Evolutionary conservation across 2,797 vertebrate genomes (phyloP), one percentile per base, ranked within the genome.

Genomic region (Oryzias sinensis): DNA sequence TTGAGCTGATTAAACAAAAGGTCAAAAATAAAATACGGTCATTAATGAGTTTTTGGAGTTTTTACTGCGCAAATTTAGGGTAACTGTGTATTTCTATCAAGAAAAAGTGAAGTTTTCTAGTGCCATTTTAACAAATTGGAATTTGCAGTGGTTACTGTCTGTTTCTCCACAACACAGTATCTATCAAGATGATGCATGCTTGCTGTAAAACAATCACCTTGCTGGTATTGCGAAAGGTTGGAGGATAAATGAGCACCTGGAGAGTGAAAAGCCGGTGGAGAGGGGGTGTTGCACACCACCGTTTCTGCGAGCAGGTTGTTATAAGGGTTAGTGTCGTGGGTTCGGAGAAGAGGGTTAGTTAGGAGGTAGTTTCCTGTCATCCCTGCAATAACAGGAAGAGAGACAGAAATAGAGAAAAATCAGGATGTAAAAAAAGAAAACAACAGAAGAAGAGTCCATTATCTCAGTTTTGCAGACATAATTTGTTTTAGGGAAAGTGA

Each of bases 351-450:
- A 93, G 97, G 97, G 93, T 99, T 99, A 96, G 97, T 99, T 94
- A 99, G 95, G 91, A 99, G 96, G 93, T 98, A 99, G 96, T 98
- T 99, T 92, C 97, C 96, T 90, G 96, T 97, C 96, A 99, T 97
- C 92, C 97, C 97, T 99, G 95, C 76, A 87, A 89, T 93, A 94
- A 94, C 84, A 95, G 92, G 89, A 91, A 93, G 85, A 94, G 77
- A 92, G 48, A 80, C 53, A 65, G 61, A 91, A 84, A 90, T 84
- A 83, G n/a, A 88, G 89, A 84, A 87, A 37, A 91, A 87, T 89
- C 46, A 86, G 65, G 65, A 65, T 51, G 51, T 47, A 37, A 37
- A 37, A 11, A 29, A 29, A 33, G 56, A 65, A 61, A 60, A 59
- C 78, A 74, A 60, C 50, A 37, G 49, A 72, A 62, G 62, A 70